A percentile compares a stretch with the other conserved stretches of the same genome.
phyloP scores from a whole-genome alignment of 2,888 invertebrate species.

The Ecliptopera silaceata region DNA sequence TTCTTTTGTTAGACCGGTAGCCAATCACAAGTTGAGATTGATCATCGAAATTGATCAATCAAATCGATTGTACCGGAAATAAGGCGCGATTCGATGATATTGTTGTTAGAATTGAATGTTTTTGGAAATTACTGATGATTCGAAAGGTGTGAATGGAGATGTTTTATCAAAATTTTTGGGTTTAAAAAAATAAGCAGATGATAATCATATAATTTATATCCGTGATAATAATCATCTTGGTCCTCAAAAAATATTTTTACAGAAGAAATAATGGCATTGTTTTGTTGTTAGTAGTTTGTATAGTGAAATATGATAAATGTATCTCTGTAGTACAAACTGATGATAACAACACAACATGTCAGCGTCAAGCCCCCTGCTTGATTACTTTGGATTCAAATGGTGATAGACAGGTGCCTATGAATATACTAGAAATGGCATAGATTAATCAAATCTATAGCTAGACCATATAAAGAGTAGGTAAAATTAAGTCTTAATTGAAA shows the following conservation, averaged over 20 bases:
- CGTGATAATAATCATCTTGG: not conserved
- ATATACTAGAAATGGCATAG: slow-evolving; percentile 31
- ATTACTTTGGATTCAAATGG: slow-evolving; percentile 60
- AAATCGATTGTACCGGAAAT: slow-evolving; percentile 80
- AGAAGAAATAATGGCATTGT: not conserved
- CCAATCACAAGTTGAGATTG: slow-evolving; percentile 78
- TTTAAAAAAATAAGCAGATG: not conserved
- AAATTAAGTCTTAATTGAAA: too few relatives aligned
- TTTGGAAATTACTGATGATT: slow-evolving; percentile 51
- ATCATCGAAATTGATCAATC: slow-evolving; percentile 82
- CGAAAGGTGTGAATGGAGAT: slow-evolving; percentile 38
- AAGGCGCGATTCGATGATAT: slow-evolving; percentile 72
- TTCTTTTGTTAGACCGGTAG: slow-evolving; percentile 65
- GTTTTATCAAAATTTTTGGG: not conserved
- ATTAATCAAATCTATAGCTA: too few relatives aligned
- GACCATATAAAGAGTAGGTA: too few relatives aligned
- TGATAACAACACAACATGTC: slow-evolving; percentile 43
- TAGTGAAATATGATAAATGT: slow-evolving; percentile 5
- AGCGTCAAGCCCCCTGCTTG: slow-evolving; percentile 52
- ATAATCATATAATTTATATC: slow-evolving; percentile 1
- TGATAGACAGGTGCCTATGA: slow-evolving; percentile 49
- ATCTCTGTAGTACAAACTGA: slow-evolving; percentile 17
- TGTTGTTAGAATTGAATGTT: slow-evolving; percentile 66
- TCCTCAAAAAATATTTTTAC: not conserved
- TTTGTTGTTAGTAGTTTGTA: not conserved